A percentile compares a stretch with the other conserved stretches of the same genome.
Evolutionary conservation across 2,888 invertebrate genomes (phyloP).

Genomic region (Caenorhabditis macrosperma): DNA sequence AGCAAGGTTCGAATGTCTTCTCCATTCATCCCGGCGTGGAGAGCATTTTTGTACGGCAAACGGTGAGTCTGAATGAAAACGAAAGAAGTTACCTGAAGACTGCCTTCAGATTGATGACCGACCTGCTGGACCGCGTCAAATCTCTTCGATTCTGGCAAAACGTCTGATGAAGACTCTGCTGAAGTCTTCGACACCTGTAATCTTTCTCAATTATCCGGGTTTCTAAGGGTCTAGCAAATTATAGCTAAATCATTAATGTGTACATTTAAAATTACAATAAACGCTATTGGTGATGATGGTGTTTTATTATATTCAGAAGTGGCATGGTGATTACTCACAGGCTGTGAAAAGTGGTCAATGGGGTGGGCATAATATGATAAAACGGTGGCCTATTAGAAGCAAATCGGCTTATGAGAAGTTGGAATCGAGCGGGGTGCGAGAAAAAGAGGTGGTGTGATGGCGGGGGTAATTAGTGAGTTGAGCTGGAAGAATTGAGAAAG

Average conservation of each 20-base stretch:
- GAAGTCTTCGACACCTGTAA: neutral
- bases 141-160: slow-evolving; percentile 16
- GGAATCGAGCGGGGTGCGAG: neutral
- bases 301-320: slow-evolving; percentile 49
- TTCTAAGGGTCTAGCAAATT: neutral
- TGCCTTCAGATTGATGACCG: slow-evolving; percentile 29
- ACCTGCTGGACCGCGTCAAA: slow-evolving; percentile 2
- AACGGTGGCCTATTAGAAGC: slow-evolving; percentile 16
- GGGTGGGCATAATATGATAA: slow-evolving; percentile 2
- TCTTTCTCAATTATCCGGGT: slow-evolving; percentile 3
- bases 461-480: slow-evolving; percentile 25
- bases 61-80: neutral
- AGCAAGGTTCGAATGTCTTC: slow-evolving; percentile 2
- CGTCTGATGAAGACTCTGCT: neutral
- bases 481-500: slow-evolving; percentile 4
- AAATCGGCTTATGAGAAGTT: neutral
- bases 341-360: neutral
- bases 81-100: neutral
- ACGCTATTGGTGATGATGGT: slow-evolving; percentile 21
- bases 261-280: slow-evolving; percentile 2
- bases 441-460: neutral
- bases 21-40: slow-evolving; percentile 13
- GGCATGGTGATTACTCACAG: slow-evolving; percentile 50
- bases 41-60: slow-evolving; percentile 22
- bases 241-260: neutral